A percentile compares a stretch with the other conserved stretches of the same genome.
Conservation (phyloP, 2,113 vertebrate species). For the Archilochus colubris region DNA sequence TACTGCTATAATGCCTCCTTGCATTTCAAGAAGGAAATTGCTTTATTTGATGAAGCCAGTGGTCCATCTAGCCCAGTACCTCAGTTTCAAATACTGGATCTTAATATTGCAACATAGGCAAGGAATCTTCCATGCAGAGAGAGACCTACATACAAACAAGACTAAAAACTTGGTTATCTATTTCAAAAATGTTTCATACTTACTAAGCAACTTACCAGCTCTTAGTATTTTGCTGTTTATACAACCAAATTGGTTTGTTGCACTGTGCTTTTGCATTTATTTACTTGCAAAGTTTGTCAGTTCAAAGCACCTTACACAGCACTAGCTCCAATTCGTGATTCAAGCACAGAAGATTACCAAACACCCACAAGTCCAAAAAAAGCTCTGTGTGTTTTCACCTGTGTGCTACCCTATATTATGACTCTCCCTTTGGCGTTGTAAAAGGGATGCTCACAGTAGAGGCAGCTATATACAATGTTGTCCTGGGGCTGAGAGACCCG, state of each 20-base stretch:
- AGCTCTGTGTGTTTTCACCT: neutral
- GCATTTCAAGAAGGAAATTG: constrained; percentile 8
- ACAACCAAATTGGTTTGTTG: neutral
- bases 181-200: neutral
- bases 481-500: neutral
- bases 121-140: neutral
- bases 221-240: neutral
- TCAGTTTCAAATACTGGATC: neutral
- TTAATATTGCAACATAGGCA: neutral
- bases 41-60: neutral
- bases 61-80: neutral
- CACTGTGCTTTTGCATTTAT: neutral
- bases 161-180: neutral
- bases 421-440: neutral
- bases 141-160: neutral
- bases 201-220: neutral
- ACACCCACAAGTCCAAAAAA: neutral
- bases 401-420: neutral
- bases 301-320: neutral
- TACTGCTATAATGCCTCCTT: neutral
- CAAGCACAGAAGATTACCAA: neutral
- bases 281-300: neutral
- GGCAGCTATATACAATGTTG: neutral
- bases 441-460: neutral
- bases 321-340: neutral